Base-by-base conservation (phyloP, 2,888 invertebrate species). In the Allophyes oxyacanthae region DNA sequence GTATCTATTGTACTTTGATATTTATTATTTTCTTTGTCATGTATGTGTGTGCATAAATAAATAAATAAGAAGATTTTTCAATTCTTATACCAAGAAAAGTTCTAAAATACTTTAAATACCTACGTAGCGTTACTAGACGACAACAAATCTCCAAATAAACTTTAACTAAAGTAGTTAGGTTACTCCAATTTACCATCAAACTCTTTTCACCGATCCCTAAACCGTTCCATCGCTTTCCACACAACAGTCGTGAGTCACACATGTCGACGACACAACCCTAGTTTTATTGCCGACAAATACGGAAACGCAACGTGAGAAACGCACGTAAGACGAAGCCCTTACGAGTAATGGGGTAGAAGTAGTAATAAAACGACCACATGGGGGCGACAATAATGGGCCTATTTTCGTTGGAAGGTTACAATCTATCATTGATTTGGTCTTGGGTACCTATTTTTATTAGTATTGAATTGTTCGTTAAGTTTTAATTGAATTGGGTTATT, bases 271-370 rank as follows among this genome's bases (percentile, higher is more conserved):
- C 68, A 65, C 26, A 57, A 33, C 49, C 62, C 32, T 59, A 57
- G 49, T 74, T 73, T 74, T 73, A 75, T 64, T 58, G 54, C 54
- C 51, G 25, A 11, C 53, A 51, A 46, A 64, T 60, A 72, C 62
- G 65, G 64, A 54, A 66, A 70, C 44, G 44, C 57, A 38, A 75
- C 78, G 73, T 75, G 63, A 64, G 50, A 59, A 73, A 72, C 64
- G 66, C 49, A 73, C 62, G 60, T 64, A 54, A 63, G 51, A 11
- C 33, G 50, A 55, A 38, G 52, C 68, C 59, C 69, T 65, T 59
- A 60, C 59, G 25, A 34, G 60, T 72, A 69, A 74, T 68, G 63
- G 68, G 51, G 51, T 45, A 55, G 51, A 68, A 68, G 68, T 51
- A 62, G 63, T 49, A 59, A 72, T 74, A 74, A 74, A 74, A 52